Evolutionary conservation across 2,888 invertebrate species (phyloP), one percentile per base, ranked within the genome.

Genomic region (Xanthostigma xanthostigma): DNA sequence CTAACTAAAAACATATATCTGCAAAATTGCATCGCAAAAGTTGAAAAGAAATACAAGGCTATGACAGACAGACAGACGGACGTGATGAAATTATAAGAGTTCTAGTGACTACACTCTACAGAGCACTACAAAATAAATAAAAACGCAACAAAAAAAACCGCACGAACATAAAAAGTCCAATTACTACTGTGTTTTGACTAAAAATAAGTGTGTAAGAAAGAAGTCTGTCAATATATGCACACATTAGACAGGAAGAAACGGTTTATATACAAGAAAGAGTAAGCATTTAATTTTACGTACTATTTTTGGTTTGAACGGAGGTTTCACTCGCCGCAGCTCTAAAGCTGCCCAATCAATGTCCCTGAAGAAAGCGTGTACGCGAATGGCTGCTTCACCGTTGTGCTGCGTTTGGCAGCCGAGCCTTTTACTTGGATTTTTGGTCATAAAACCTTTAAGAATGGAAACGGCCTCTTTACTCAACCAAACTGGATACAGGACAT

Each of bases 401-500:
- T 84, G 80, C 9, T 75, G 69, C 14, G 71, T 72, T 12, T 79
- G 84, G 71, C 97, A 98, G 56, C 98, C 98, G 60, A 98, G 75
- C 55, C 98, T 81, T 59, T 90, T 90, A 56, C 81, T 76, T 40
- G 97, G 93, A 71, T 86, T 92, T 75, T 98, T 98, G 53, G 95
- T 97, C 90, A 98, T 95, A 72, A 98, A 98, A 39, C 84, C 89
- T 73, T 91, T 91, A 41, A 93, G 74, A 64, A 91, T 91, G 58
- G 87, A 84, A 49, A 91, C 89, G 44, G 92, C 92, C 65, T 93
- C 91, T 62, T 85, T 83, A 56, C 84, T 85, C 47, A 93, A 70
- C 97, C 97, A 97, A 12, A 96, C 95, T 11, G 97, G 97, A 71
- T 97, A 98, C 14, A 95, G 76, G 48, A 98, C 97, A 69, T 98